Evolutionary conservation across 2,888 invertebrate species (phyloP), one percentile per base, ranked within the genome.

Genomic region (Eupithecia exiguata): DNA sequence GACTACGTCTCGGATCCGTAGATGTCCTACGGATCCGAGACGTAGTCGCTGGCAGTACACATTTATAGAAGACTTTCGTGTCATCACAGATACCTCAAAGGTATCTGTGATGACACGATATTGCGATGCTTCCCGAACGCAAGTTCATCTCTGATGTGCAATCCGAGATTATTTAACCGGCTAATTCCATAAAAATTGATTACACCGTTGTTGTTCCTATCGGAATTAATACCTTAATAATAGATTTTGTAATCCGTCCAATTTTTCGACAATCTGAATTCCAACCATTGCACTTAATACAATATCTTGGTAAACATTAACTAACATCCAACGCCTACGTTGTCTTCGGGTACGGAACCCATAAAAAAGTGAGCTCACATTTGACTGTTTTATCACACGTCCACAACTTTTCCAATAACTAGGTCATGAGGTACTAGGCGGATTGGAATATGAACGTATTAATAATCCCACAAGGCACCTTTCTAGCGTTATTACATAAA

Each of bases 371-470:
- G 21, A 40, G 30, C 16, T 66, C 40, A 25, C 40, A 40, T 40
- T 43, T 66, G 66, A 43, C 40, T 5, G 25, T 40, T 38, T 62
- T 66, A 40, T 40, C 21, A 79, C 75, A 79, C 78, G 78, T 76
- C 74, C 71, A 70, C 78, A 78, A 79, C 75, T 79, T 75, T 72
- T 70, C 70, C 72, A 36, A 69, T 69, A 71, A 71, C 75, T 78
- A 68, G 74, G 67, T 72, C 72, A 63, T 21, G 62, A 62, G 63
- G 63, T 53, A 65, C 35, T n/a, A 49, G 53, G 66, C 69, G 21
- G 14, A 65, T 12, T 18, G 65, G 65, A 65, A 66, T 65, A 40
- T 65, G 38, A 16, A 66, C 40, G 66, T 66, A 66, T 66, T 66
- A 66, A 43, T 66, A 66, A 36, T 35, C 49, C 43, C 46, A n/a